A percentile compares a stretch with the other conserved stretches of the same genome.
Evolutionary conservation across 2,113 vertebrate species (phyloP).

Genomic region (Cryptoleucopteryx plumbea): DNA sequence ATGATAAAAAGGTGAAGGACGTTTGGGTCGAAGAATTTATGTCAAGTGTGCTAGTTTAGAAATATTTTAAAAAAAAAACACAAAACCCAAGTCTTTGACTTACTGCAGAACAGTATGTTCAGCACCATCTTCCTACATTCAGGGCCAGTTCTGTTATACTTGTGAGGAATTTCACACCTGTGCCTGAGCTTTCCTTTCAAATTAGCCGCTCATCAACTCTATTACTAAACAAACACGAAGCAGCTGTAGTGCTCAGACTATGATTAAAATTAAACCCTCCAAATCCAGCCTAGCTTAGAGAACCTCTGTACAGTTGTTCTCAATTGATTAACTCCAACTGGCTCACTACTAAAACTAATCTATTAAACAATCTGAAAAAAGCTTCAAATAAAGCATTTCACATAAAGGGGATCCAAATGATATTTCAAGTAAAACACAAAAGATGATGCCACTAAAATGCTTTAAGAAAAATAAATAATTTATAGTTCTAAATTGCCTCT

Average conservation of each 20-base stretch:
- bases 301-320: constrained; percentile 41
- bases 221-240: constrained; percentile 69
- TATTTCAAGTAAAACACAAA: constrained; percentile 26
- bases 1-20: background rate
- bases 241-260: constrained; percentile 55
- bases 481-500: constrained; percentile 1
- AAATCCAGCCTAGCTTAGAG: constrained; percentile 58
- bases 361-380: constrained; percentile 43
- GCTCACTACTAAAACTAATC: constrained; percentile 56
- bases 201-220: constrained; percentile 65
- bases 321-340: constrained; percentile 63
- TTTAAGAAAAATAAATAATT: constrained; percentile 32
- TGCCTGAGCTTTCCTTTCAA: constrained; percentile 35
- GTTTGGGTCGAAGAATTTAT: background rate
- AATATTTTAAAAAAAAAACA: background rate
- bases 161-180: constrained; percentile 52
- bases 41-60: background rate
- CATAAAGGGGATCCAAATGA: constrained; percentile 1
- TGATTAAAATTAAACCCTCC: constrained; percentile 59
- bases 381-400: constrained; percentile 32
- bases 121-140: background rate
- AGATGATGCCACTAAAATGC: background rate
- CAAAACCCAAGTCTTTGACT: background rate
- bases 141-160: constrained; percentile 14
- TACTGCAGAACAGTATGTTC: background rate